Percentiles rank a stretch among this genome's conserved stretches.
Evolutionary conservation across 2,113 vertebrate species (phyloP).

Genomic region (Alligator sinensis): DNA sequence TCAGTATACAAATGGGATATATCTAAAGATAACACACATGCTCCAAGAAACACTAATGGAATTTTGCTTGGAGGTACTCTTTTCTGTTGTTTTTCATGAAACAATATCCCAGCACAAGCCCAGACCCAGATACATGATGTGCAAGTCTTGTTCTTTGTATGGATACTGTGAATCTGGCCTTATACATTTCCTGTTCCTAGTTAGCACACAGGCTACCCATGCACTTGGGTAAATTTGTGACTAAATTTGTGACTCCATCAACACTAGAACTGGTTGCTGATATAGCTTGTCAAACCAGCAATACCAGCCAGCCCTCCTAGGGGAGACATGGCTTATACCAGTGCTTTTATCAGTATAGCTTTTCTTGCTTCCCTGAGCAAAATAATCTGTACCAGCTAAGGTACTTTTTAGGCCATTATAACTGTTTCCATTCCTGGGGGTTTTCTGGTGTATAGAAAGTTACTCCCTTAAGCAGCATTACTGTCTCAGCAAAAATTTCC

Average conservation of each 20-base stretch:
- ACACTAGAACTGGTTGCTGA: neutral
- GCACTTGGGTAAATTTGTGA: neutral
- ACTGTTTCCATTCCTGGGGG: neutral
- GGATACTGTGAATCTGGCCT: neutral
- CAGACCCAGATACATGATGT: neutral
- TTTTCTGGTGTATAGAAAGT: neutral
- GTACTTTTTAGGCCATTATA: neutral
- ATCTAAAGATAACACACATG: neutral
- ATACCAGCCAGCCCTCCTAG: too few species aligned
- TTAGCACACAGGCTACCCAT: neutral
- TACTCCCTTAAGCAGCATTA: neutral
- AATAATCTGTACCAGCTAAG: neutral
- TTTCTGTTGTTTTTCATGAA: neutral
- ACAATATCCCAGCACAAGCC: neutral
- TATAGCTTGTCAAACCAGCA: neutral
- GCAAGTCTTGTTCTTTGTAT: neutral
- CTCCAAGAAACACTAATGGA: neutral
- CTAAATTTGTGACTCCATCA: neutral
- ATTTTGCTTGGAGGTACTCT: neutral
- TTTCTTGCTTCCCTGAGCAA: neutral
- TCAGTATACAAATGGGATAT: neutral
- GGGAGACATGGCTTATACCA: neutral
- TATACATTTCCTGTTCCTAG: neutral
- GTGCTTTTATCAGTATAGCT: rapidly evolving
- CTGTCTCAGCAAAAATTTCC: neutral